Evolutionary conservation across 1,140 invertebrate genomes (phyloP), one percentile per base, ranked within the genome.

Genomic region (Melipona quadrifasciata): DNA sequence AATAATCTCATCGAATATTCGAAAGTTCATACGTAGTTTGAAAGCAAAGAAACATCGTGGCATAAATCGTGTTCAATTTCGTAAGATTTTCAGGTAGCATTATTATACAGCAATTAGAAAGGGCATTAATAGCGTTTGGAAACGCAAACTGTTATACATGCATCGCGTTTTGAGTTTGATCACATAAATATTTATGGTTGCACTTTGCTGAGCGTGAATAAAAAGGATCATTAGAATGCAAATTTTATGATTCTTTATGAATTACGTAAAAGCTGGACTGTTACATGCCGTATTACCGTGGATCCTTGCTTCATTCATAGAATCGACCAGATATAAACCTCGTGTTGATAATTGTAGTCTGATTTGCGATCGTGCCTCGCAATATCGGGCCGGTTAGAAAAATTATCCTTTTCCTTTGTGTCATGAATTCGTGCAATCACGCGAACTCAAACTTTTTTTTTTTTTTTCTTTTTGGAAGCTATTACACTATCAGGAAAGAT

Each of bases 271-370:
- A 10, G n/a, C 57, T 61, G 27, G 21, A 24, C 27, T 39, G 71
- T 78, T 75, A 80, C 64, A 77, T 68, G 79, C 79, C 65, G 85
- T 68, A 65, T 70, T 89, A 80, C 86, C 78, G 74, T 27, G 67
- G 39, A 67, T 55, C 57, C 21, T 74, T 12, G 80, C 64, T 89
- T 89, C 88, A 89, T 89, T 89, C 88, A 89, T 86, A 81, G 85
- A 77, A 89, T 86, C 88, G 80, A 47, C 75, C 57, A 88, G 87
- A 88, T 89, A 78, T 27, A 53, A 17, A n/a, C 14, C 76, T 51
- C 72, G 76, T 82, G 83, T 85, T 88, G 80, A 88, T 89, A 79
- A 82, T 68, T 72, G 57, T 65, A 86, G 27, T 12, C 51, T n/a
- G 55, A 21, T 61, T 51, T 55, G 73, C 78, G 79, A 86, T 80